Base-by-base conservation (phyloP, 1,140 invertebrate species). In the Phortica variegata region DNA sequence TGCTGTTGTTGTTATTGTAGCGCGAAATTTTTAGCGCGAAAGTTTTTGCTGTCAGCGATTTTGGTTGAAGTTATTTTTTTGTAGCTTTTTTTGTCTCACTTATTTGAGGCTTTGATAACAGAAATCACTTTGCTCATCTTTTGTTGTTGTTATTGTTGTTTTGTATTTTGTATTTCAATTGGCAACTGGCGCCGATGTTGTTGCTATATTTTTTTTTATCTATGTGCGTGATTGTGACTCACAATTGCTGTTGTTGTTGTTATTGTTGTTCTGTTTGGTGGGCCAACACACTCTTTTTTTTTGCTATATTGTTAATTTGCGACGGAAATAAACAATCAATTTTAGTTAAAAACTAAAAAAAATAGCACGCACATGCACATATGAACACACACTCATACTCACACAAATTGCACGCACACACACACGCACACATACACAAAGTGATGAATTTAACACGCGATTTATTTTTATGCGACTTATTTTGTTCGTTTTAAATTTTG, bases 271-370 rank as follows among this genome's bases (percentile, higher is more conserved):
- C 31, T 46, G 29, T 13, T 26, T 57, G 12, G 46, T 60, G 50
- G 36, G 50, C 47, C 50, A 48, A n/a, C 36, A 40, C 17, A 19
- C 15, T 31, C 29, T 2, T 21, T 44, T 32, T 42, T 49, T 40
- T 23, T 42, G 48, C 9, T 41, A 45, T 48, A 26, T 12, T 34
- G 47, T 10, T 38, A 41, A 13, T 43, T 34, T 4, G 40, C 62
- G 61, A 65, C 63, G 63, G 63, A 68, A 68, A 68, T 68, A 68
- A 68, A 68, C 63, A 68, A 68, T 68, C 63, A 68, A 68, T 68
- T 68, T 69, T 69, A 68, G 63, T 68, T 68, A 68, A 68, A 69
- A 60, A 69, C 69, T 68, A 63, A 69, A 26, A 26, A 26, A 5
- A 68, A 49, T 58, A 61, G 52, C 61, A 47, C 58, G 61, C 49